Percentiles rank a stretch among this genome's conserved stretches.
phyloP scores from a whole-genome alignment of 2,113 vertebrate genomes.

The Fregata magnificens region DNA sequence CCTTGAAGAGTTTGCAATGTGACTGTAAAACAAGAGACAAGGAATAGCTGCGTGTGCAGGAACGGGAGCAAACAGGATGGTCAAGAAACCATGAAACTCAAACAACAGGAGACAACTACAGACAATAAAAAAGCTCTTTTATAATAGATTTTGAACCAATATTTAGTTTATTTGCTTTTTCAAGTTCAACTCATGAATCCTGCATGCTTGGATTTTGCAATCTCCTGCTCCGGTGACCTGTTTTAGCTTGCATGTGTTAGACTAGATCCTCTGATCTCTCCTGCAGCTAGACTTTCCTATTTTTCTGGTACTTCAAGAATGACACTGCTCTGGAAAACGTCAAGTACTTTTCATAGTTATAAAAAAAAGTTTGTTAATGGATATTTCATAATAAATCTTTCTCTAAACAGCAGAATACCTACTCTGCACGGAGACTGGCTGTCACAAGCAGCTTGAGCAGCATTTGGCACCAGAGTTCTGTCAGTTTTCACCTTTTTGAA shows the following conservation, averaged over 20 bases:
- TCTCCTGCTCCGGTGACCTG: background rate
- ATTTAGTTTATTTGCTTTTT: background rate
- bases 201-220: background rate
- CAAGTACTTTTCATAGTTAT: background rate
- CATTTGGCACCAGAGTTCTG: background rate
- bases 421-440: background rate
- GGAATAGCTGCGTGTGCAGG: accelerated
- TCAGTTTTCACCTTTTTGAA: background rate
- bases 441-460: background rate
- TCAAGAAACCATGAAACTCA: background rate
- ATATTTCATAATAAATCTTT: background rate
- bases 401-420: background rate
- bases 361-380: background rate
- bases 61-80: background rate
- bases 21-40: background rate
- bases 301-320: background rate
- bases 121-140: background rate
- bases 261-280: background rate
- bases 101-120: background rate
- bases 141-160: background rate
- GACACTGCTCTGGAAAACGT: background rate
- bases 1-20: background rate
- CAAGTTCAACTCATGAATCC: background rate
- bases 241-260: background rate
- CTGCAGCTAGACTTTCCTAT: background rate